These are phyloP conservation scores for Tautogolabrus adspersus DNA, from an alignment of 2,113 vertebrate species.

Conservation along the genomic window DNA sequence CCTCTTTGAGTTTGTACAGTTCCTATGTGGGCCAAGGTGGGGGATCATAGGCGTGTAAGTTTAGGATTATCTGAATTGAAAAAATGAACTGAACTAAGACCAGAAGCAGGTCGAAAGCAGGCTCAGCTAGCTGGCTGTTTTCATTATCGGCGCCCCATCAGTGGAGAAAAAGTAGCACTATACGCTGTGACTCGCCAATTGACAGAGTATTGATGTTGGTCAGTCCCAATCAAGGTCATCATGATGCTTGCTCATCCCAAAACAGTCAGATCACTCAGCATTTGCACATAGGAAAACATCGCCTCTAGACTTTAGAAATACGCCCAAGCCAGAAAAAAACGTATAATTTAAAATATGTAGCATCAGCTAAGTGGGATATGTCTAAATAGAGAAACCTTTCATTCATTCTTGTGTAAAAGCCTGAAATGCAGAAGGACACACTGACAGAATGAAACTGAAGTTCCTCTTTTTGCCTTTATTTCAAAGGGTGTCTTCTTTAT, in stretches of 20 bases:
- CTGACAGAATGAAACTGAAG: too few species aligned
- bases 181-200: background rate
- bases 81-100: too few species aligned
- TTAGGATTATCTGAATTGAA: too few species aligned
- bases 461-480: too few species aligned
- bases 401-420: background rate
- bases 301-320: background rate
- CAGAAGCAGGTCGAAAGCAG: background rate
- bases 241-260: background rate
- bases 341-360: too few species aligned
- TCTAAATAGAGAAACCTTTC: too few species aligned
- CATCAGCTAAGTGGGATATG: too few species aligned
- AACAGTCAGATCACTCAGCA: slow-evolving; percentile 12
- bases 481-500: too few species aligned
- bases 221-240: slow-evolving; percentile 36
- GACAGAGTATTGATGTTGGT: slow-evolving; percentile 11
- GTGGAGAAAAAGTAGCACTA: background rate
- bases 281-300: background rate
- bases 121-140: background rate
- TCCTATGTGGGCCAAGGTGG: too few species aligned
- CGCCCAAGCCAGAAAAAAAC: background rate
- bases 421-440: background rate
- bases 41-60: too few species aligned
- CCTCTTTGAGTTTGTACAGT: too few species aligned
- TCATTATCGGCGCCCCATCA: background rate